Base-by-base conservation (phyloP, 2,888 invertebrate species). In the Lypha dubia region DNA sequence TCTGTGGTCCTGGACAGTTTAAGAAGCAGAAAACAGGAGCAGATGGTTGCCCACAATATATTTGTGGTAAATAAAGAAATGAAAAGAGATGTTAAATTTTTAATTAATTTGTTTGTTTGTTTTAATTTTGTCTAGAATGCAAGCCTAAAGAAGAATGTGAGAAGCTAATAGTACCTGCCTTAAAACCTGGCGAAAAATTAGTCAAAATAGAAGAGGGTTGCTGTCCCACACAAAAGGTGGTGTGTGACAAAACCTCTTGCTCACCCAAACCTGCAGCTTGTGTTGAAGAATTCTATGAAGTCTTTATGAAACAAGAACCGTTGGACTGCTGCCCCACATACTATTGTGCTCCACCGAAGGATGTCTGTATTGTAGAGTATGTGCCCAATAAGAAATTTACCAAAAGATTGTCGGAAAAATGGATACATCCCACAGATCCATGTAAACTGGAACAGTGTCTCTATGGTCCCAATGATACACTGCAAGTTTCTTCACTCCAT, bases 111-210 rank as follows among this genome's bases (percentile, higher is more conserved):
- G 22, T 13, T 6, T 5, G n/a, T n/a, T n/a, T n/a, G n/a, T n/a
- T 51, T 17, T 5, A 5, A 11, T 1, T 35, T 9, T 20, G 3
- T 17, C 7, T 20, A 96, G 96, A 96, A 92, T 97, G 97, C 89
- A 94, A 95, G 89, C 96, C 96, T 0, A 91, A 93, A 5, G 94
- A 94, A 56, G 95, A 96, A 86, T 97, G 97, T 89, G 94, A 94
- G 7, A 89, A 91, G 0, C 88, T 94, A 1, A 90, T 92, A 0
- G 88, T 90, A 1, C 83, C 92, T 88, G 71, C 93, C 35, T 87
- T 95, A 22, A 93, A 94, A 86, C 93, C 94, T 0, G 96, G 96
- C 20, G 94, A 95, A 92, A 93, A 93, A 83, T 92, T 94, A 38
- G 90, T 93, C 1, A 89, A 93, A n/a, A 93, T 95, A 85, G 93